Base-by-base conservation (phyloP, 1,140 invertebrate genomes). In the Temnothorax longispinosus region DNA sequence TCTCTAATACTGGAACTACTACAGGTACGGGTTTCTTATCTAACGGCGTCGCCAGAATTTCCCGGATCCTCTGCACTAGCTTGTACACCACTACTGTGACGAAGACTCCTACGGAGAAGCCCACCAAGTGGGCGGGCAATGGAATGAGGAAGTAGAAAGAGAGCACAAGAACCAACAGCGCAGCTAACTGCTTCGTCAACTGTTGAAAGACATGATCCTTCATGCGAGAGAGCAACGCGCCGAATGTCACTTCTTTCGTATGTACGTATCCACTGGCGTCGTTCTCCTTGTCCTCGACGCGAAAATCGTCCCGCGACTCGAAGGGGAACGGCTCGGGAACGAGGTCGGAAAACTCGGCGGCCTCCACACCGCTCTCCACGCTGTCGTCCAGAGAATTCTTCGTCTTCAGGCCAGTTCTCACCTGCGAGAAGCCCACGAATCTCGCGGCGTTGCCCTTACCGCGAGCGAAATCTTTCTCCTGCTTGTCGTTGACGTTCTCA, bases 301-400 rank as follows among this genome's bases (percentile, higher is more conserved):
- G 13, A 11, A 11, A 21, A 60, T 87, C 72, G 10, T 50, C 76
- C 3, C 62, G 52, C 0, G 13, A 56, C n/a, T 86, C 27, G 5
- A 35, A 35, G 3, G 35, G n/a, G 0, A n/a, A 21, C 7, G 18
- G 41, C 21, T 91, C 69, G 0, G 38, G 47, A 52, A 72, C 27
- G 13, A 78, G 71, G 81, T 96, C 95, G 85, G 96, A 92, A 86
- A 95, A 87, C 89, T 96, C 96, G 4, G 96, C 94, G 38, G 96
- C 96, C 87, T 96, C 96, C 0, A 96, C 91, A 4, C 95, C 96
- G 86, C 95, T 96, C 88, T 96, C 96, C 15, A 96, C 94, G 38
- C 95, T 95, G 3, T 96, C 95, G 0, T 96, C 95, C 13, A 93
- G 92, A 6, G 90, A 91, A 74, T 92, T 93, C 72, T 95, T 94